phyloP scores from a whole-genome alignment of 1,140 invertebrate genomes.

The Sitophilus oryzae region DNA sequence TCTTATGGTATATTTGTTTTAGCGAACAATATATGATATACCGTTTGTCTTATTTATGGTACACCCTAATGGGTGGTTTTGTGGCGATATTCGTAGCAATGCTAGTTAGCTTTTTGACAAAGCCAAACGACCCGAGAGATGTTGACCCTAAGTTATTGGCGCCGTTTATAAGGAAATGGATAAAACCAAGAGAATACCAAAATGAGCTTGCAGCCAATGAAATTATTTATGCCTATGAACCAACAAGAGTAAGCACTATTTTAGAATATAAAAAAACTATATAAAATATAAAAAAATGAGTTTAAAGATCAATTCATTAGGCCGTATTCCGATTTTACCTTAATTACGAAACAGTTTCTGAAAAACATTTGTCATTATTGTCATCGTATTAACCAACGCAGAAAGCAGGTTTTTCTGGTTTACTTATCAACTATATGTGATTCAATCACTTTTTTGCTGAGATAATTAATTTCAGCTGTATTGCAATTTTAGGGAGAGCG shows the following conservation, averaged over 20 bases:
- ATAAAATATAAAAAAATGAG: not conserved
- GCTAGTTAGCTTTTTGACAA: conserved; percentile 50
- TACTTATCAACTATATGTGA: too few relatives aligned
- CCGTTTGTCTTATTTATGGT: conserved; percentile 57
- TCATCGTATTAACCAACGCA: too few relatives aligned
- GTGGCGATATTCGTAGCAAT: conserved; percentile 59
- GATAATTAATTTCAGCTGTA: too few relatives aligned
- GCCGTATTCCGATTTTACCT: not conserved
- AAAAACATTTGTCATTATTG: too few relatives aligned
- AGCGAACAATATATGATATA: conserved; percentile 54
- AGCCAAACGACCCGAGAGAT: conserved; percentile 46
- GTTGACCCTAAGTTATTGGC: conserved; percentile 57
- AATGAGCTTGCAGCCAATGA: conserved; percentile 28
- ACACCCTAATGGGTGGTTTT: conserved; percentile 53
- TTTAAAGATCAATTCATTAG: not conserved
- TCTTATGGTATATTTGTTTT: too few relatives aligned
- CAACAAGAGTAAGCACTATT: conserved; percentile 6
- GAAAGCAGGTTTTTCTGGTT: too few relatives aligned
- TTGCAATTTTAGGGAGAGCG: too few relatives aligned
- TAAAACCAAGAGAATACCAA: conserved; percentile 43
- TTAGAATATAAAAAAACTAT: not conserved
- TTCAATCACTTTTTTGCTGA: too few relatives aligned
- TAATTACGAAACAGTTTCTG: not conserved
- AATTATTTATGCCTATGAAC: conserved; percentile 28
- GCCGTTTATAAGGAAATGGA: conserved; percentile 55